Conservation (phyloP, 2,113 vertebrate species). For the Macaca fascicularis region DNA sequence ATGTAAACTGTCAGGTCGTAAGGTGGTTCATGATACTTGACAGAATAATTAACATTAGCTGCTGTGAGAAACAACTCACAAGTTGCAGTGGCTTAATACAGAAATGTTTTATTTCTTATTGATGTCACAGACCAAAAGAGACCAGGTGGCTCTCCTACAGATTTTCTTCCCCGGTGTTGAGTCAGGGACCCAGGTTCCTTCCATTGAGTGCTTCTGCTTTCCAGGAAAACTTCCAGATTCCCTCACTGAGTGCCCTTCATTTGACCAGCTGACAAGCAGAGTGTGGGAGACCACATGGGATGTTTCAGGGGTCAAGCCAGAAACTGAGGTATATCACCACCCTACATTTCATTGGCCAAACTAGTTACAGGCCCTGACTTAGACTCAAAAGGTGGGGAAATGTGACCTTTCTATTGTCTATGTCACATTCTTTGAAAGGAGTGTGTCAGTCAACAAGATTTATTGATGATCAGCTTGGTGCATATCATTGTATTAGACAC, state of each 20-base stretch:
- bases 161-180: background rate
- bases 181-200: background rate
- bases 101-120: background rate
- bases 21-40: background rate
- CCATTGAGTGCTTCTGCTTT: background rate
- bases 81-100: background rate
- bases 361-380: background rate
- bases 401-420: background rate
- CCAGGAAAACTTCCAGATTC: background rate
- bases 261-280: background rate
- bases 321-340: background rate
- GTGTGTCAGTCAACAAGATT: background rate
- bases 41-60: background rate
- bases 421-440: background rate
- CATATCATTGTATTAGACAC: background rate
- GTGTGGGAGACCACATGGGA: background rate
- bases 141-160: background rate
- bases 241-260: background rate
- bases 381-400: background rate
- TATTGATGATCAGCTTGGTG: background rate
- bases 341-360: background rate
- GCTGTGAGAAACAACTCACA: background rate
- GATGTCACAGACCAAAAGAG: background rate
- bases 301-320: background rate
- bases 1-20: background rate